Base-by-base conservation (phyloP, 2,888 invertebrate genomes). In the Phlogophora meticulosa region DNA sequence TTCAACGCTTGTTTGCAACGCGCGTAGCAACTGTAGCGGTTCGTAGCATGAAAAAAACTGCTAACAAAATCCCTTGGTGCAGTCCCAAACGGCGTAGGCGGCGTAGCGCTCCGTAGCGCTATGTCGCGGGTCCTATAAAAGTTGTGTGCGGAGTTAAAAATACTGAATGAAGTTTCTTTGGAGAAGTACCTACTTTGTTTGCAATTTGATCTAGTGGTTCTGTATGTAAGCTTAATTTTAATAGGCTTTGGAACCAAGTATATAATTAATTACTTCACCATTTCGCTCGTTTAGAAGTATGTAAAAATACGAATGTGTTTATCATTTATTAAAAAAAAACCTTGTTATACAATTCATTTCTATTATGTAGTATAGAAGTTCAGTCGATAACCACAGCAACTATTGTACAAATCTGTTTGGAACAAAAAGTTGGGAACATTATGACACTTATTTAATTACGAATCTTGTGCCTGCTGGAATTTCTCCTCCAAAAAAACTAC, bases 71-170 rank as follows among this genome's bases (percentile, higher is more conserved):
- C 69, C 69, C 70, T 68, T 63, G 66, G 59, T 76, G 63, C 76
- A 48, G 66, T 69, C 68, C 68, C 66, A 69, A 76, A 81, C 69
- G 69, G 58, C 81, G 88, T 84, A 85, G 82, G 77, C 77, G 64
- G 64, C 80, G 84, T 83, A 83, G 84, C 73, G 75, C 69, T 38
- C 57, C 72, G 80, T 78, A 81, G 82, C 69, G 68, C 72, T 76
- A 78, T 78, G 83, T 84, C 84, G 76, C 72, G 80, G 81, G 81
- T 78, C 66, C 86, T 80, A 88, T 87, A 87, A 88, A 88, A 87
- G 80, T 88, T 85, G 78, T 79, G 71, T 78, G 69, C 65, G 70
- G 68, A 86, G 84, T 86, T 87, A 85, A 87, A 89, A 88, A 88
- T 86, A 83, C 84, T 83, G 81, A 83, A 85, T 86, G 82, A 82